Conservation (phyloP, 2,888 invertebrate genomes). For the Masnerella sp. region DNA sequence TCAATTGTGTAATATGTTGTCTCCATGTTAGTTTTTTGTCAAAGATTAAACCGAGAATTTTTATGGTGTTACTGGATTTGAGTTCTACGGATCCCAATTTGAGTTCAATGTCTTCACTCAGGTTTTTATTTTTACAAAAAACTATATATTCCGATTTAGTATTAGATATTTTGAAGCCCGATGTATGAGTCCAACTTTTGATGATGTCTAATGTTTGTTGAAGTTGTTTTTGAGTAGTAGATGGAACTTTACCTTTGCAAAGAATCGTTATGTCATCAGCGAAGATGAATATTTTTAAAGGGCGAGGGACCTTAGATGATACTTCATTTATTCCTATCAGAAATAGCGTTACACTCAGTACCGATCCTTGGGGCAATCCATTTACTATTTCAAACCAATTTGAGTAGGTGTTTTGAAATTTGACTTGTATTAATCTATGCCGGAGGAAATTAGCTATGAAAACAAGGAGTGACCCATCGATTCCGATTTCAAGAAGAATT, state of each 20-base stretch:
- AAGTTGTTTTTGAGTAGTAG: neutral
- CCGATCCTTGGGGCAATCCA: no score
- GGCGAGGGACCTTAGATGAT: neutral
- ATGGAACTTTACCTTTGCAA: slow-evolving; percentile 31
- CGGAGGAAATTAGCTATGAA: no score
- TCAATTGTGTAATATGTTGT: neutral
- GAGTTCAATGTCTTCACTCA: neutral
- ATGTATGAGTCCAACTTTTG: neutral
- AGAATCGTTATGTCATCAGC: slow-evolving; percentile 41
- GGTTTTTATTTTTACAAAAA: neutral
- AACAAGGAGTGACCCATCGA: no score
- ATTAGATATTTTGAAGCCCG: neutral
- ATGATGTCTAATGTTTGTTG: neutral
- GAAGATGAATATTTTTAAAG: slow-evolving; percentile 30
- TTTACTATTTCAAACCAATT: no score
- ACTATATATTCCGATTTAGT: neutral
- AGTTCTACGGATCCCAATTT: neutral
- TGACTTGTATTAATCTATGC: no score
- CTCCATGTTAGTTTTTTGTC: neutral
- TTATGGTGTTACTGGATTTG: neutral
- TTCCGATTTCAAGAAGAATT: no score
- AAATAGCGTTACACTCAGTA: no score
- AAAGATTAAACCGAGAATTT: neutral
- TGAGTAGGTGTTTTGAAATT: no score
- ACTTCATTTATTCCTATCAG: neutral